A percentile compares a stretch with the other conserved stretches of the same genome.
phyloP scores from a whole-genome alignment of 64 coral and sea anemone genomes.

The Catalaphyllia jardinei region DNA sequence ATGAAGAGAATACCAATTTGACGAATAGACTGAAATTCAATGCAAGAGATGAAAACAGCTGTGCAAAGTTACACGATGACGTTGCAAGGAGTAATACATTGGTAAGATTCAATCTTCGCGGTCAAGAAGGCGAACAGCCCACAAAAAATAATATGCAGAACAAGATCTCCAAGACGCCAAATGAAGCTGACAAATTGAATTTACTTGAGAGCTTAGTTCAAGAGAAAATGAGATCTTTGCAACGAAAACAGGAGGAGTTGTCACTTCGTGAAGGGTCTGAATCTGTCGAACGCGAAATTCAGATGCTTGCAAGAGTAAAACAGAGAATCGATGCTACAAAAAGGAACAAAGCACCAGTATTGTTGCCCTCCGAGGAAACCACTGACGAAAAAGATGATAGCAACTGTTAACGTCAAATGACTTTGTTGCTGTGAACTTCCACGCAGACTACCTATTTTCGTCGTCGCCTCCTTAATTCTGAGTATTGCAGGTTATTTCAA shows the following conservation, averaged over 20 bases:
- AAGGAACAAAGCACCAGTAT: neutral
- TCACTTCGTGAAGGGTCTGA: neutral
- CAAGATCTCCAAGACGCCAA: neutral
- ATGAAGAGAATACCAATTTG: neutral
- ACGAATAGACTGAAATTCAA: neutral
- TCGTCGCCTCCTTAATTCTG: too few species aligned
- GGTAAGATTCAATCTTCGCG: constrained; percentile 4
- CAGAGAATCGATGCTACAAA: constrained; percentile 11
- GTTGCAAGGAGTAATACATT: neutral
- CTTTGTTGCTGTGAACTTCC: too few species aligned
- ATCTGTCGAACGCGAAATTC: constrained; percentile 7
- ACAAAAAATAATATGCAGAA: neutral
- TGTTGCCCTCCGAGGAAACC: neutral
- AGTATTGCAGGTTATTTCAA: too few species aligned
- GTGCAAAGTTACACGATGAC: neutral
- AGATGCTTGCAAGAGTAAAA: constrained; percentile 29
- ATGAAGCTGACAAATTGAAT: constrained; percentile 12
- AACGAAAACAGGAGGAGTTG: neutral
- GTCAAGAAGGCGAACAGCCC: neutral
- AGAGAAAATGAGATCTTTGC: constrained; percentile 38
- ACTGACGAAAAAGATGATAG: neutral
- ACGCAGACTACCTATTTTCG: too few species aligned
- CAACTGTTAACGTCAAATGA: neutral
- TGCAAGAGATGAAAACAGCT: neutral
- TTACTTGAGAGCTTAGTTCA: neutral